Base-by-base conservation (phyloP, 2,113 vertebrate genomes). In the Hoplias malabaricus region DNA sequence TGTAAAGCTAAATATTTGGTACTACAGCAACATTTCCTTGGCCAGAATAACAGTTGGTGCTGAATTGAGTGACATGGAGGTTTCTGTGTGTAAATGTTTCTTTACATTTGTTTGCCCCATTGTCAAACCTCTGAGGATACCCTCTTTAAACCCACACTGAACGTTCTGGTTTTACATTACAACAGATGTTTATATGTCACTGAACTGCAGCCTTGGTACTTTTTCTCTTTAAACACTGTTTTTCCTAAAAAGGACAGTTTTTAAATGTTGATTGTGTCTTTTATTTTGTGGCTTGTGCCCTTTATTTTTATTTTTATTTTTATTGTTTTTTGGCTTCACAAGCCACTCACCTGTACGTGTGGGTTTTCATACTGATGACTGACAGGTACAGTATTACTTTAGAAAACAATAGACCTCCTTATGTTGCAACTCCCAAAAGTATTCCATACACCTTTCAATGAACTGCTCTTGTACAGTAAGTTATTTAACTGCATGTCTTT, bases 1-100 rank as follows among this genome's bases (percentile, higher is more conserved):
- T 77, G 68, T 78, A 76, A 87, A 91, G 84, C 87, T 90, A 80
- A 89, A 87, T 88, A 86, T 87, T 87, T 83, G 92, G 90, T 92
- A 92, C 91, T 88, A 83, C 86, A 86, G 78, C 84, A 86, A 82
- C 83, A 84, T 87, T 85, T 72, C 84, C 79, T 83, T 77, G 36
- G 57, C 40, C 73, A 62, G 53, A 69, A 46, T 57, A 53, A 75
- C 67, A 33, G 38, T 36, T 25, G 66, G 50, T 75, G 74, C 89
- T 81, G 83, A 85, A 86, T 69, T 80, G 86, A 73, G 69, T 80
- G 73, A 82, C 72, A 77, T 79, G 59, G 87, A 82, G 86, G 80
- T 82, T 69, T 66, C 25, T 65, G 23, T 57, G 80, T 86, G 87
- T 84, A 80, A 69, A 50, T 54, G 16, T n/a, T 72, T 84, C 78